A percentile compares a stretch with the other conserved stretches of the same genome.
Evolutionary conservation across 1,140 invertebrate species (phyloP).

Genomic region (Patella vulgata): DNA sequence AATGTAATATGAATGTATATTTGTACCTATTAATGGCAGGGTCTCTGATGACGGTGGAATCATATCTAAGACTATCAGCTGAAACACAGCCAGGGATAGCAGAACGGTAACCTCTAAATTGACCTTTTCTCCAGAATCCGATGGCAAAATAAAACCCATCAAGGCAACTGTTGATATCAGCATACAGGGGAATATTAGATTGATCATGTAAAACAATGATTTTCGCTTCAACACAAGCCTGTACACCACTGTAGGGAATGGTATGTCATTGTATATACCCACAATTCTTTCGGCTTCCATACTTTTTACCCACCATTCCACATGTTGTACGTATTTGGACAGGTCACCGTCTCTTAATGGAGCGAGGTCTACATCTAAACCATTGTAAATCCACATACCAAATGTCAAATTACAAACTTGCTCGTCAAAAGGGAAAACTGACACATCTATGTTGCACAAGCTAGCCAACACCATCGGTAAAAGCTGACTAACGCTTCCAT

Average conservation of each 20-base stretch:
- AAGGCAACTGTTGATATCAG: conserved; percentile 86
- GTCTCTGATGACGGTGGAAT: conserved; percentile 94
- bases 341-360: conserved; percentile 52
- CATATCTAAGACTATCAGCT: conserved; percentile 86
- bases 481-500: conserved; percentile 32
- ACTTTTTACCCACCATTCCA: conserved; percentile 71
- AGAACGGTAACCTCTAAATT: conserved; percentile 86
- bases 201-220: conserved; percentile 51
- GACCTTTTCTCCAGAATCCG: conserved; percentile 98
- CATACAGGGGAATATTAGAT: conserved; percentile 49
- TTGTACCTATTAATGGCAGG: conserved; percentile 71
- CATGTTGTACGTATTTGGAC: conserved; percentile 70
- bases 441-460: conserved; percentile 91
- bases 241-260: conserved; percentile 42
- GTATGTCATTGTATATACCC: conserved; percentile 76
- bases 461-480: conserved; percentile 73
- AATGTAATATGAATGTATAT: no score
- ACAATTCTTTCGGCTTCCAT: conserved; percentile 40
- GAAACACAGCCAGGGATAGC: conserved; percentile 45
- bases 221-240: conserved; percentile 36
- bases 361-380: conserved; percentile 63
- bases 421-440: conserved; percentile 78
- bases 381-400: conserved; percentile 53
- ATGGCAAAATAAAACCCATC: conserved; percentile 95
- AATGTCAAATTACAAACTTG: conserved; percentile 73